These are phyloP conservation scores for Heliornis fulica DNA, from an alignment of 2,113 vertebrate genomes.

Conservation along the genomic window DNA sequence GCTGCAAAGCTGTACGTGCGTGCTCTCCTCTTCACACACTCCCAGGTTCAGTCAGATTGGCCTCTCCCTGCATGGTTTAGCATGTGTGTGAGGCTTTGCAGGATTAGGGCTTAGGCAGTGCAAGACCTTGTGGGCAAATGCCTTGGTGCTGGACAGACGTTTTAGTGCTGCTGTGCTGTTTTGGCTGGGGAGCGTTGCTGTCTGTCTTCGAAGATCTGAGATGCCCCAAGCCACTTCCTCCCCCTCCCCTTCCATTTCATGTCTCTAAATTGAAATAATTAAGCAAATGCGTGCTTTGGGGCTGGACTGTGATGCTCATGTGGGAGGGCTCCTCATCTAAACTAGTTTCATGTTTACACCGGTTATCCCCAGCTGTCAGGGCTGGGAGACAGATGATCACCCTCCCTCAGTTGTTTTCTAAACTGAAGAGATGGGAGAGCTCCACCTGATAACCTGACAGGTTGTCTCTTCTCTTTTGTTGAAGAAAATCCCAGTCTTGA, in stretches of 20 bases:
- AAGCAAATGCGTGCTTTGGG: background rate
- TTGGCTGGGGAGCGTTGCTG: background rate
- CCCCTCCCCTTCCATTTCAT: background rate
- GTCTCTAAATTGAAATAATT: background rate
- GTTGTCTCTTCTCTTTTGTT: background rate
- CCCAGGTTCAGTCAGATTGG: background rate
- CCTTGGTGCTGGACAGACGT: background rate
- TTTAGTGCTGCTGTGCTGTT: background rate
- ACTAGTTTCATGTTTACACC: background rate
- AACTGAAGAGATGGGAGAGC: background rate
- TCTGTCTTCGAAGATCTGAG: background rate
- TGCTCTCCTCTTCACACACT: background rate
- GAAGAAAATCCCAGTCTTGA: conserved; percentile 23
- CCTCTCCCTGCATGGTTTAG: background rate
- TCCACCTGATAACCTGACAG: background rate
- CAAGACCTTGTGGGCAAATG: background rate
- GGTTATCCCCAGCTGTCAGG: background rate
- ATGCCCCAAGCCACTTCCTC: background rate
- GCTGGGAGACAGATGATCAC: background rate
- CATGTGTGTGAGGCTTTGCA: background rate
- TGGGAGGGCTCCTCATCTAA: background rate
- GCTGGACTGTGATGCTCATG: background rate
- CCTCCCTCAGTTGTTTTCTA: background rate
- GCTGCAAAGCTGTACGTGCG: background rate
- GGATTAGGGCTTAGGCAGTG: background rate